Conservation (phyloP, 2,888 invertebrate genomes). For the Tethea ocularis region DNA sequence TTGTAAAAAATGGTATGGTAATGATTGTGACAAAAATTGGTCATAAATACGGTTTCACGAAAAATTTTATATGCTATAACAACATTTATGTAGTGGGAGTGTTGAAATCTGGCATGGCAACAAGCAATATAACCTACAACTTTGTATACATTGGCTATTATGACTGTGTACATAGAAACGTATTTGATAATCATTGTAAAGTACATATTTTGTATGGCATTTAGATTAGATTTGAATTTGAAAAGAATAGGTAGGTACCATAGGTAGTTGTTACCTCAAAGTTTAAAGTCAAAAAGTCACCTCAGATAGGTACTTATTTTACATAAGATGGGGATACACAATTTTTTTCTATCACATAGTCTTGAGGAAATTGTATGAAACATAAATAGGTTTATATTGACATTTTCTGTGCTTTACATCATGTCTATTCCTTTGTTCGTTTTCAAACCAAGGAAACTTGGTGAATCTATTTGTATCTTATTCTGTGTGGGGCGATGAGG, state of each 20-base stretch:
- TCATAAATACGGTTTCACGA: constrained; percentile 22
- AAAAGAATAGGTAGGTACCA: background rate
- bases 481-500: too few relatives aligned
- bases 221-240: constrained; percentile 28
- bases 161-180: constrained; percentile 55
- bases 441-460: too few relatives aligned
- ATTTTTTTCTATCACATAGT: too few relatives aligned
- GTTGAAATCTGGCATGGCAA: constrained; percentile 73
- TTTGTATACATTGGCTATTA: constrained; percentile 56
- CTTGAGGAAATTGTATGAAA: too few relatives aligned
- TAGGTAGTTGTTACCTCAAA: background rate
- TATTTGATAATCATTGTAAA: constrained; percentile 60
- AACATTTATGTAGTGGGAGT: constrained; percentile 40
- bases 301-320: too few relatives aligned
- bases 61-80: constrained; percentile 32
- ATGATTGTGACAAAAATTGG: constrained; percentile 28
- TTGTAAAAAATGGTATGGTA: constrained; percentile 21
- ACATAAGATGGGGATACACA: too few relatives aligned
- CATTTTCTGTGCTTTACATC: too few relatives aligned
- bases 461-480: too few relatives aligned
- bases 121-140: constrained; percentile 73
- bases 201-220: constrained; percentile 40
- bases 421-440: too few relatives aligned
- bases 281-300: background rate
- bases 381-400: too few relatives aligned